A percentile compares a stretch with the other conserved stretches of the same genome.
These are phyloP conservation scores for Pharmacophagus antenor DNA, from an alignment of 2,888 invertebrate species.

Conservation along the genomic window DNA sequence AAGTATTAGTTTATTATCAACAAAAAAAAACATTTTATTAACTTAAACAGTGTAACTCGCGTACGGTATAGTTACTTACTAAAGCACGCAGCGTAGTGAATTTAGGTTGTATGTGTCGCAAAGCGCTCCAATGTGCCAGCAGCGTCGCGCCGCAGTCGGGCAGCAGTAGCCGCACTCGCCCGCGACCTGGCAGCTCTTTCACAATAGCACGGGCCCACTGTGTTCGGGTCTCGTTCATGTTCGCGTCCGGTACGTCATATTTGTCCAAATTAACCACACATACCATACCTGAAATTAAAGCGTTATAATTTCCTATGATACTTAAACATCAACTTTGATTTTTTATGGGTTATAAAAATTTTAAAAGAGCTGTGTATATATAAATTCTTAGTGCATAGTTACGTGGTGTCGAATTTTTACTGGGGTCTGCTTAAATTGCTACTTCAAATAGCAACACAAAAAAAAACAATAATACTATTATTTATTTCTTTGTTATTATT, in stretches of 20 bases:
- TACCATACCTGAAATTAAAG: constrained; percentile 52
- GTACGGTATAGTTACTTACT: constrained; percentile 54
- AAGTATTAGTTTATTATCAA: too few species aligned
- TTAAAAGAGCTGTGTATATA: too few species aligned
- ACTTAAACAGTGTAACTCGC: not conserved
- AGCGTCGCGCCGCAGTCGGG: constrained; percentile 83
- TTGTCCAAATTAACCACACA: constrained; percentile 54
- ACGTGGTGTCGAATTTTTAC: too few species aligned
- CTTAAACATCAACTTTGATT: too few species aligned
- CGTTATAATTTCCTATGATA: not conserved
- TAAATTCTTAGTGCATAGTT: too few species aligned
- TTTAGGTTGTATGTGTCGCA: constrained; percentile 71
- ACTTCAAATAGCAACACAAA: too few species aligned
- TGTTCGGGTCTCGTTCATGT: constrained; percentile 36
- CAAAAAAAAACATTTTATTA: not conserved
- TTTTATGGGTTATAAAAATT: too few species aligned
- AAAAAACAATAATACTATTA: too few species aligned
- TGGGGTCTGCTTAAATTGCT: too few species aligned
- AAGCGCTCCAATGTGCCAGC: constrained; percentile 67
- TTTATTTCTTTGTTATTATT: too few species aligned
- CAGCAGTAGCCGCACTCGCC: constrained; percentile 78
- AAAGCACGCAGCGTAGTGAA: constrained; percentile 74
- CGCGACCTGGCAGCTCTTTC: constrained; percentile 57
- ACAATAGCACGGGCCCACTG: constrained; percentile 84
- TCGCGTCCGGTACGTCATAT: constrained; percentile 16